Percentiles rank a stretch among this genome's conserved stretches.
These are phyloP conservation scores for Parotocinclus haroldoi DNA, from an alignment of 2,797 vertebrate species.

Conservation along the genomic window DNA sequence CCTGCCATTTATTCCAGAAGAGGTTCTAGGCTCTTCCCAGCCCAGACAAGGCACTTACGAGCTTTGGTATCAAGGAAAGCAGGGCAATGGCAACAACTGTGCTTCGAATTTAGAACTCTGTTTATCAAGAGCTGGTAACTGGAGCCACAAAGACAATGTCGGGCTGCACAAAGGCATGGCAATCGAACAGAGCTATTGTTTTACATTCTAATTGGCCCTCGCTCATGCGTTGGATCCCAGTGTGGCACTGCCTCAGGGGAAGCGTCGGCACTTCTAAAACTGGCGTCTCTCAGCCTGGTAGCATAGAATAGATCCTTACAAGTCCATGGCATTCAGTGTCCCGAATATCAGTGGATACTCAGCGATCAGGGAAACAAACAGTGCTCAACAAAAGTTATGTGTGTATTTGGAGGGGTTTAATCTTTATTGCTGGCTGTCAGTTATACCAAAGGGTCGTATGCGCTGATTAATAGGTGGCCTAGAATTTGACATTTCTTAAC, in stretches of 20 bases:
- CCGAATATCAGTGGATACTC: slow-evolving; percentile 37
- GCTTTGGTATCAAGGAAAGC: slow-evolving; percentile 71
- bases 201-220: slow-evolving; percentile 78
- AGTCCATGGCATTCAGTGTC: slow-evolving; percentile 73
- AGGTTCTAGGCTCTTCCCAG: slow-evolving; percentile 45
- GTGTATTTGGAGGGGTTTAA: slow-evolving; percentile 56
- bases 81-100: slow-evolving; percentile 82
- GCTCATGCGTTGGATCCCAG: slow-evolving; percentile 62
- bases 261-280: slow-evolving; percentile 69
- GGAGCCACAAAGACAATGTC: slow-evolving; percentile 69
- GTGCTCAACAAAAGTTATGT: slow-evolving; percentile 62
- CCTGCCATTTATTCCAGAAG: slow-evolving; percentile 45
- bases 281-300: slow-evolving; percentile 58
- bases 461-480: slow-evolving; percentile 30
- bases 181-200: slow-evolving; percentile 80
- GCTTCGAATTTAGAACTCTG: slow-evolving; percentile 78
- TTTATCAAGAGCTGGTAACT: slow-evolving; percentile 77
- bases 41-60: slow-evolving; percentile 51
- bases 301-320: slow-evolving; percentile 74
- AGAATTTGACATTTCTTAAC: slow-evolving; percentile 41
- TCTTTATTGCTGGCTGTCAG: slow-evolving; percentile 56
- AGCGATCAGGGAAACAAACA: slow-evolving; percentile 45
- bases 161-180: slow-evolving; percentile 72
- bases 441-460: slow-evolving; percentile 41
- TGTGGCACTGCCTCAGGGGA: slow-evolving; percentile 48